Base-by-base conservation (phyloP, 1,140 invertebrate species). In the Drosophila pseudoobscura region DNA sequence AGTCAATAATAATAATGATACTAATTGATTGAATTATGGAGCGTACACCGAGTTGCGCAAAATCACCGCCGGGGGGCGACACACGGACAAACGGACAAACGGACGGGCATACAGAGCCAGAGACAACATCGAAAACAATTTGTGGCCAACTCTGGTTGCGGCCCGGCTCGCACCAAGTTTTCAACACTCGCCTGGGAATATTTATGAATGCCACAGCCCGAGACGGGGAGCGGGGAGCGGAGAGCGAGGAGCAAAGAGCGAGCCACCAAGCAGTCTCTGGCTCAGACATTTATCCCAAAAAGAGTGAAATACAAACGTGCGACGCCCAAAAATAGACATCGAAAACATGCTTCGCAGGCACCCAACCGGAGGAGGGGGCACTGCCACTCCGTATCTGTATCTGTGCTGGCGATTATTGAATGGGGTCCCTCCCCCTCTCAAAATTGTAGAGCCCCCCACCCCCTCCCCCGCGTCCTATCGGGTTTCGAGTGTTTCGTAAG, bases 11-110 rank as follows among this genome's bases (percentile, higher is more conserved):
- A 82, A 75, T 87, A 85, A 85, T 82, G 73, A 87, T 78, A 85
- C 87, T 87, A 85, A 85, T 85, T 85, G 82, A 85, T 85, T 85
- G 82, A 78, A 82, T 85, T 85, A 85, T 87, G 74, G 71, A 68
- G 39, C 66, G 54, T 61, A 69, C 56, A 55, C 43, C 47, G 55
- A 75, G 55, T 84, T 85, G 82, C 73, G 82, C 77, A 74, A 85
- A 87, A 87, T 85, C 75, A 65, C 49, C 54, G 69, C 66, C 65
- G 54, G 61, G 70, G 56, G 63, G 70, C 45, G 41, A 58, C 43
- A 26, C 44, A 55, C 50, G 63, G 29, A 46, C 54, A 64, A 13
- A 59, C 24, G 22, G 22, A 24, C 22, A 24, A 0, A 24, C 24
- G 24, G 24, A 43, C 5, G 47, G 35, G 3, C 22, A 17, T 51